phyloP scores from a whole-genome alignment of 2,113 vertebrate genomes.

The Megaceryle torquata region DNA sequence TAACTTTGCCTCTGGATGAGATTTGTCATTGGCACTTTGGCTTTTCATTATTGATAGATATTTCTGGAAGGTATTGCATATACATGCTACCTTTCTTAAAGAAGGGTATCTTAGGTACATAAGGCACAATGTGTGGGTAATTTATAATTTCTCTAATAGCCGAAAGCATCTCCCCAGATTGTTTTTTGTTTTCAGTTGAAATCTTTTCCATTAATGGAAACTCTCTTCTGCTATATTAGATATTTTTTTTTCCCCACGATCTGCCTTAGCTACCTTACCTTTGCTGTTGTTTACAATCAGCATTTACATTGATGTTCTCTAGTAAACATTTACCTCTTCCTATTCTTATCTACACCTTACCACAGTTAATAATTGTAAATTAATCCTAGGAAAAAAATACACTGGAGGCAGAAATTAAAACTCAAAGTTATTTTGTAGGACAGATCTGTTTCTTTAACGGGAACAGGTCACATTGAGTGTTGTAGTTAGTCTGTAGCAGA shows the following conservation, averaged over 20 bases:
- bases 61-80: neutral
- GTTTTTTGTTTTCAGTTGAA: neutral
- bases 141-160: neutral
- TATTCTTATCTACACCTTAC: neutral
- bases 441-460: neutral
- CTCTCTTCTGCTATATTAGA: neutral
- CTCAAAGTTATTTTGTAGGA: neutral
- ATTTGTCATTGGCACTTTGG: neutral
- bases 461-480: neutral
- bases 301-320: neutral
- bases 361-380: neutral
- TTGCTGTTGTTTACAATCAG: neutral
- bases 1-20: neutral
- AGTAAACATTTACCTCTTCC: neutral
- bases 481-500: neutral
- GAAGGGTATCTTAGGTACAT: neutral
- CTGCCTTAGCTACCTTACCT: neutral
- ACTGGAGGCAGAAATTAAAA: neutral
- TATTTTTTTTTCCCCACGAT: neutral
- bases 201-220: neutral
- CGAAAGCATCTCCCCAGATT: neutral
- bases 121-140: neutral
- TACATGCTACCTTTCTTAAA: neutral
- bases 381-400: neutral
- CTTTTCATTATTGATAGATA: neutral